These are phyloP conservation scores for Drosophila seguyi DNA, from an alignment of 1,140 invertebrate genomes.

Conservation along the genomic window DNA sequence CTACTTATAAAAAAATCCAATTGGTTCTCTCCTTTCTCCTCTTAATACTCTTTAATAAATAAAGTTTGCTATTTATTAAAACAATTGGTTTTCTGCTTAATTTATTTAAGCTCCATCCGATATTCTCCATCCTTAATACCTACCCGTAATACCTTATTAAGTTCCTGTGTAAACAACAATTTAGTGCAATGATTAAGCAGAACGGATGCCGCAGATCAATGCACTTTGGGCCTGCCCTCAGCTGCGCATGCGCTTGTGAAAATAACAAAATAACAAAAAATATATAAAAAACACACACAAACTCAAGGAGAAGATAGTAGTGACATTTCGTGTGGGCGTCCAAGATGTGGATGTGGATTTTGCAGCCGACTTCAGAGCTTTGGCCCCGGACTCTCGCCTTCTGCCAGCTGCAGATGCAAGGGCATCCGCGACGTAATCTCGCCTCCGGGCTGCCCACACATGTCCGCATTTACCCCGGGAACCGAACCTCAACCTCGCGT, in stretches of 20 bases:
- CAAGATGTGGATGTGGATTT: constrained; percentile 44
- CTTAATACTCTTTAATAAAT: too few relatives aligned
- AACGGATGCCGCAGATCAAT: constrained; percentile 25
- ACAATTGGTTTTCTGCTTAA: neutral
- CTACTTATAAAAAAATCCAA: too few relatives aligned
- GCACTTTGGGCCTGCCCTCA: constrained; percentile 26
- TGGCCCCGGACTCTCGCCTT: constrained; percentile 5
- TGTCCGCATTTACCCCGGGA: constrained; percentile 38
- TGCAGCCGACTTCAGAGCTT: constrained; percentile 12
- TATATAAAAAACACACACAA: neutral
- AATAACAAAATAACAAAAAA: neutral
- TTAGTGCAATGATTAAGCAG: constrained; percentile 7
- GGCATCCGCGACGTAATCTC: constrained; percentile 53
- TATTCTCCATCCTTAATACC: too few relatives aligned
- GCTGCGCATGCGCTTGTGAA: constrained; percentile 18
- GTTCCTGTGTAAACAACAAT: constrained; percentile 3
- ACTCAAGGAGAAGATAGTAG: constrained; percentile 26
- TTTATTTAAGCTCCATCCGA: neutral
- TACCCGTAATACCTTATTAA: neutral
- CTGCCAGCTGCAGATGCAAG: constrained; percentile 52
- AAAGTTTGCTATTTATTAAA: too few relatives aligned
- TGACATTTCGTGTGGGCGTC: constrained; percentile 57
- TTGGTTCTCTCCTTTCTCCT: neutral
- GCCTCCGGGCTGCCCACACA: constrained; percentile 67
- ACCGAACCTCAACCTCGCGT: constrained; percentile 27